Evolutionary conservation across 2,797 vertebrate species (phyloP), one percentile per base, ranked within the genome.

Genomic region (Podarcis siculus): DNA sequence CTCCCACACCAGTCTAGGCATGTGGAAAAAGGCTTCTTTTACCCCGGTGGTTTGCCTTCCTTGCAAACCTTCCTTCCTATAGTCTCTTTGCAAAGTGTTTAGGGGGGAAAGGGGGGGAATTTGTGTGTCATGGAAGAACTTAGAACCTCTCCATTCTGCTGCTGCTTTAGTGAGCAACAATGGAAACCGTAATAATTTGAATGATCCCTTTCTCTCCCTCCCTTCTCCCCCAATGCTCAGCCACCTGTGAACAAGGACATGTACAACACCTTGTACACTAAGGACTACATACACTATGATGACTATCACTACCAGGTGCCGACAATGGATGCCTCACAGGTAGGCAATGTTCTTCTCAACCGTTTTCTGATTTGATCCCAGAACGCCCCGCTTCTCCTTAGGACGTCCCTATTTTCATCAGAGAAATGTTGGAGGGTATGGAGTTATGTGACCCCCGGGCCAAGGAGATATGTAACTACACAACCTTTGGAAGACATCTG

Each of bases 241-340:
- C 86, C n/a, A 0, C 81, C 86, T 0, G 73, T 94, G 10, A 86
- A 93, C 0, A 87, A 45, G 27, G 93, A 89, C n/a, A 92, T 73
- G 55, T 97, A 97, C 86, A 87, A 76, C 79, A 96, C 90, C 76
- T 81, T 42, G 0, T 96, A 97, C 77, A 91, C 49, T 87, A 77
- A 79, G 2, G 92, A 96, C 69, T 96, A 88, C 25, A 10, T 13
- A 58, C 94, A 91, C 79, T 91, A 69, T 0, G 0, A 76, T 1
- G 83, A 93, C 17, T 27, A 83, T 25, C 79, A 61, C 17, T 79
- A 90, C 0, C 55, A 79, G 0, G 0, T 19, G 87, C 0, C 0
- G 71, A 0, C 87, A 93, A 75, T 55, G 71, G 88, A 85, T 6
- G 17, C 12, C 7, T 66, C 71, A 69, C 12, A 86, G 83, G 88